A percentile compares a stretch with the other conserved stretches of the same genome.
Conservation (phyloP, 2,888 invertebrate species). For the Pammene aurita region DNA sequence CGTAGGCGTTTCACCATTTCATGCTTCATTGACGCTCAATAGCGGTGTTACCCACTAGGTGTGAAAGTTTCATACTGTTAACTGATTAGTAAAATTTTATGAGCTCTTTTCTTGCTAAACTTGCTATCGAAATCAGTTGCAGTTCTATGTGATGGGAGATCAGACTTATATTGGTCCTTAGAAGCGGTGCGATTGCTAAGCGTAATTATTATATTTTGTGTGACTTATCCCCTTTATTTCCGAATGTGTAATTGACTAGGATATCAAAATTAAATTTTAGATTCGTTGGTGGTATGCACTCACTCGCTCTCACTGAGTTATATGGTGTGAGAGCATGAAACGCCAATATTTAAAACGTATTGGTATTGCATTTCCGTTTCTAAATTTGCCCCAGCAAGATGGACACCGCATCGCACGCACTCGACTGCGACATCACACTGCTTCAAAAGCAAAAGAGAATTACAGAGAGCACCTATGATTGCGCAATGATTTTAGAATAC, state of each 20-base stretch:
- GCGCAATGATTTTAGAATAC: background rate
- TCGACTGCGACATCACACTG: slow-evolving; percentile 64
- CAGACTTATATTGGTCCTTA: background rate
- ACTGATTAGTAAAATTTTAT: background rate
- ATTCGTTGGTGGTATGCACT: too few relatives aligned
- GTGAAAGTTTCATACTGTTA: slow-evolving; percentile 44
- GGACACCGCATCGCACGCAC: slow-evolving; percentile 45
- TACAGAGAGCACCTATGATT: background rate
- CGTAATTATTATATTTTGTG: too few relatives aligned
- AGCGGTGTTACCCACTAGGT: slow-evolving; percentile 41
- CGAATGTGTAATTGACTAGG: too few relatives aligned
- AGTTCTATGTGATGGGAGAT: background rate
- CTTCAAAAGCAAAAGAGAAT: slow-evolving; percentile 10
- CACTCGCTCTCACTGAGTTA: too few relatives aligned
- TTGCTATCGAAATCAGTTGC: background rate
- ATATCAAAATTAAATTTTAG: too few relatives aligned
- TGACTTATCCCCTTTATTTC: too few relatives aligned
- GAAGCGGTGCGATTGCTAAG: too few relatives aligned
- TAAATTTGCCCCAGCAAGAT: background rate
- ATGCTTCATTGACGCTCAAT: slow-evolving; percentile 46
- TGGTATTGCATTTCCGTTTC: background rate
- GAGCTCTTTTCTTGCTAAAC: background rate
- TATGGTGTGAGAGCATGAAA: too few relatives aligned
- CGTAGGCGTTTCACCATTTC: slow-evolving; percentile 48
- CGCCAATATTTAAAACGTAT: background rate